These are phyloP conservation scores for Camponotus pennsylvanicus DNA, from an alignment of 1,140 invertebrate species.

Conservation along the genomic window DNA sequence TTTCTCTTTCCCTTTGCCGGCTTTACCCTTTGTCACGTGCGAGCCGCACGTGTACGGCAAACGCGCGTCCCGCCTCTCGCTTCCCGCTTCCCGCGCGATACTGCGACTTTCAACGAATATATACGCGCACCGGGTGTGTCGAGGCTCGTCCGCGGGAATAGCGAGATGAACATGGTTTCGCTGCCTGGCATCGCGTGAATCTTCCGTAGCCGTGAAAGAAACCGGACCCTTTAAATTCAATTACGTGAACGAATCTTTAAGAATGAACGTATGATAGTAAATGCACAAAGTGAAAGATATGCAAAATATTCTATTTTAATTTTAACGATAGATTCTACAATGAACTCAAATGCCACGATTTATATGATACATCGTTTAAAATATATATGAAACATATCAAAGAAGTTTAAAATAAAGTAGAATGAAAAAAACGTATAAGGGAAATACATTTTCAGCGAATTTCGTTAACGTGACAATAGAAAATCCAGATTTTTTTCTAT, in stretches of 20 bases:
- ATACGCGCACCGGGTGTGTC: constrained; percentile 3
- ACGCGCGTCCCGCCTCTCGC: neutral
- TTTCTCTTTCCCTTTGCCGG: constrained; percentile 34
- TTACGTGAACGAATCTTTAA: neutral
- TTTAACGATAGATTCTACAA: neutral
- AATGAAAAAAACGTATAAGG: neutral
- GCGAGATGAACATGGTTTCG: no score
- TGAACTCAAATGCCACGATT: neutral
- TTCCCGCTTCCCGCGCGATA: neutral
- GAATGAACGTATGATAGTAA: neutral
- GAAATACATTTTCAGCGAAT: neutral
- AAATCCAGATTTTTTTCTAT: constrained; percentile 5
- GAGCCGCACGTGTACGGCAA: constrained; percentile 52
- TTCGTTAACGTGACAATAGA: neutral
- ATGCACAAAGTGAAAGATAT: neutral
- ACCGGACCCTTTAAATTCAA: neutral
- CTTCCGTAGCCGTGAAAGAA: neutral
- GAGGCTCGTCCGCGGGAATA: no score
- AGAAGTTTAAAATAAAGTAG: neutral
- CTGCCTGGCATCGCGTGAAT: no score
- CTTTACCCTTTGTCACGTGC: constrained; percentile 60
- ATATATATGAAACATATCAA: neutral
- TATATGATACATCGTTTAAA: neutral
- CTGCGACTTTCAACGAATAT: constrained; percentile 39
- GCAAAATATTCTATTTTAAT: neutral